These are phyloP conservation scores for Pseudolaguvia tuberculata DNA, from an alignment of 2,113 vertebrate species.

Conservation along the genomic window DNA sequence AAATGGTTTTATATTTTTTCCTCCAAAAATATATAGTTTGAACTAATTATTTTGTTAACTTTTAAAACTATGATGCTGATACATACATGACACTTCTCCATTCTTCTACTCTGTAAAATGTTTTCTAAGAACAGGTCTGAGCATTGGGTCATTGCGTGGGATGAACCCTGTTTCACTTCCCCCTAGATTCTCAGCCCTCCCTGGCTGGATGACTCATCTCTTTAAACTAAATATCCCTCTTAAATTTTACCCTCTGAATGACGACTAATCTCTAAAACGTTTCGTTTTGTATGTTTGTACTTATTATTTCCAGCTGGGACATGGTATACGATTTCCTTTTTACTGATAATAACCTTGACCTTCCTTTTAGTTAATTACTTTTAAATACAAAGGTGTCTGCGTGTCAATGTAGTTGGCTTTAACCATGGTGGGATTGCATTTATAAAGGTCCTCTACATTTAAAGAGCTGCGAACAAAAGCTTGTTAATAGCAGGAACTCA, in stretches of 20 bases:
- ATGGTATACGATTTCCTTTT: neutral
- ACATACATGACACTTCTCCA: neutral
- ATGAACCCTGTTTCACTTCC: constrained; percentile 14
- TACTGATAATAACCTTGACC: neutral
- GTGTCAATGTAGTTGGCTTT: neutral
- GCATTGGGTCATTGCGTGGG: constrained; percentile 36
- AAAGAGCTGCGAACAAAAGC: constrained; percentile 4
- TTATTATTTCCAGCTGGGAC: neutral
- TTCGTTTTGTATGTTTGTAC: constrained; percentile 1
- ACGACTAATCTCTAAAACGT: constrained; percentile 10
- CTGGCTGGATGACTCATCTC: constrained; percentile 18
- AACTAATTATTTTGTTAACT: constrained; percentile 15
- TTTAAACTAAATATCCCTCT: constrained; percentile 2
- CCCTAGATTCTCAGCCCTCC: constrained; percentile 22
- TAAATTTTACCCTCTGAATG: constrained; percentile 21
- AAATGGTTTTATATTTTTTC: neutral
- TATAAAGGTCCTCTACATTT: neutral
- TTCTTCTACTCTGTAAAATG: constrained; percentile 16
- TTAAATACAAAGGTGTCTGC: neutral
- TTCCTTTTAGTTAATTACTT: neutral
- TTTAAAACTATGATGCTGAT: constrained; percentile 23
- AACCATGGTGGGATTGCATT: neutral
- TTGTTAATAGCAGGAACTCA: constrained; percentile 43
- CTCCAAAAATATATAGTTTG: neutral
- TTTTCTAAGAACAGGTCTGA: constrained; percentile 35